Base-by-base conservation (phyloP, 2,797 vertebrate genomes). In the Chelon labrosus region DNA sequence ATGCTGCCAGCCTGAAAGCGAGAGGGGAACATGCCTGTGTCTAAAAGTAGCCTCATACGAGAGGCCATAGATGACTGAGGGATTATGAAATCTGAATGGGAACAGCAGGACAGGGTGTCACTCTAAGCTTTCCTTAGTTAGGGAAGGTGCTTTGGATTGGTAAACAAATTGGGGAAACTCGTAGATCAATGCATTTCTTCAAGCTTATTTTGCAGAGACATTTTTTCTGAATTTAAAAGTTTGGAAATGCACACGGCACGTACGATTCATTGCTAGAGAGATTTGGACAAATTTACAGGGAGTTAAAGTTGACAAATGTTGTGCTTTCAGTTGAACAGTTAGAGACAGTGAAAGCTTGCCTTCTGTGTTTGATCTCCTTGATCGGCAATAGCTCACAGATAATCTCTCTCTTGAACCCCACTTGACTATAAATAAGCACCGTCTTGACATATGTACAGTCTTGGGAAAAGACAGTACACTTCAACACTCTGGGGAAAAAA, bases 21-120 rank as follows among this genome's bases (percentile, higher is more conserved):
- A 69, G 67, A 60, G 56, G 72, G 59, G 49, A 16, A 67, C 75
- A 80, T 76, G 59, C 70, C 68, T 65, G 70, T 50, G 65, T 81
- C 78, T 83, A 82, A 82, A 86, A 82, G 80, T 79, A 82, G 77
- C 67, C 39, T 58, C 50, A 39, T 65, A 57, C 9, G 13, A 65
- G 46, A 75, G 59, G 66, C 79, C 70, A 49, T 39, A 67, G 51
- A 83, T 84, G 54, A 47, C 69, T 65, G 55, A 78, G 51, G 39
- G 78, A 80, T 84, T 73, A 85, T 70, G 58, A 42, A 31, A 38
- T 71, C 10, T 65, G 67, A 19, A 52, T 55, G 25, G 22, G 63
- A 16, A 57, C 51, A 79, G 52, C 56, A 20, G 70, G 31, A 42
- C 11, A 42, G 46, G 31, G 31, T 35, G 31, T 35, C n/a, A 31